Percentiles rank a stretch among this genome's conserved stretches.
These are phyloP conservation scores for Ceramica pisi DNA, from an alignment of 2,888 invertebrate species.

Conservation along the genomic window DNA sequence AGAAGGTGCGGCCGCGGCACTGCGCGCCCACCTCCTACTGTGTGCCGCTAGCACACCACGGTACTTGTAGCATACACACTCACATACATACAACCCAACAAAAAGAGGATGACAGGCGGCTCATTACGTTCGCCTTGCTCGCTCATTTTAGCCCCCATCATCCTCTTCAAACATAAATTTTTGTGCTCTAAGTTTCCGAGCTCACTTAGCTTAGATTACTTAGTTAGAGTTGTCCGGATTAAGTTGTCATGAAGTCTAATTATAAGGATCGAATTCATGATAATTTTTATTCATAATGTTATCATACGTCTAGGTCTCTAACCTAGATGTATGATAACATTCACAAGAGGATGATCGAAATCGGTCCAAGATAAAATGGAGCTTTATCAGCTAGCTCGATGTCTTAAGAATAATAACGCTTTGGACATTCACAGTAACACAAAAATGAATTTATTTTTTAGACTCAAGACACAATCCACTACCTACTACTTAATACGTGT, in stretches of 20 bases:
- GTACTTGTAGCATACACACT: constrained; percentile 88
- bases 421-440: not conserved
- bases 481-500: not conserved
- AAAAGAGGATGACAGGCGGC: not conserved
- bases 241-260: not conserved
- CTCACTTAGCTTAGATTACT: not conserved
- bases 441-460: not conserved
- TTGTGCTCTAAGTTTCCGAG: not conserved
- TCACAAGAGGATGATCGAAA: too few species aligned
- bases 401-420: not conserved
- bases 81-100: not conserved
- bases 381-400: too few species aligned
- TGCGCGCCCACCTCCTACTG: constrained; percentile 88
- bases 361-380: too few species aligned
- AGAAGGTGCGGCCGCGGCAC: constrained; percentile 87
- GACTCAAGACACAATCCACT: not conserved
- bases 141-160: not conserved
- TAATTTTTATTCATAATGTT: not conserved
- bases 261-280: not conserved
- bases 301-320: too few species aligned
- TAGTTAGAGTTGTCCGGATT: not conserved
- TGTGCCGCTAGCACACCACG: constrained; percentile 93
- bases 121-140: not conserved
- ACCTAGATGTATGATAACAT: too few species aligned
- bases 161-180: not conserved